Evolutionary conservation across 2,113 vertebrate species (phyloP).

Genomic region (Siniperca knerii): DNA sequence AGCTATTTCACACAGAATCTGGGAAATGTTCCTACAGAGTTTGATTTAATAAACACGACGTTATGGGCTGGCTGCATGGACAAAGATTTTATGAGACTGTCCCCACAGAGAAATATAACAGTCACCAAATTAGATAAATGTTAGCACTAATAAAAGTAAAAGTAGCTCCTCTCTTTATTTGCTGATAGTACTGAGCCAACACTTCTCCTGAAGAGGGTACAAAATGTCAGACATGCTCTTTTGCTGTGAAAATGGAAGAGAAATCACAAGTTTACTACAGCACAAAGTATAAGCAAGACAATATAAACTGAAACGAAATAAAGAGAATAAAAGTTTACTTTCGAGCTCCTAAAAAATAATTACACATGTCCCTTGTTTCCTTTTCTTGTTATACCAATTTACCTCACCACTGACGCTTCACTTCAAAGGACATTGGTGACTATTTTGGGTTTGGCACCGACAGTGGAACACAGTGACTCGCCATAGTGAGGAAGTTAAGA

Average conservation of each 20-base stretch:
- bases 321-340: slow-evolving; percentile 19
- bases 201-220: background rate
- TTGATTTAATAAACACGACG: slow-evolving; percentile 63
- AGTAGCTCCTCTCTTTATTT: slow-evolving; percentile 47
- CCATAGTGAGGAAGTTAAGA: slow-evolving; percentile 1
- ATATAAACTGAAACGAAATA: slow-evolving; percentile 30
- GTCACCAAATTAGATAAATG: slow-evolving; percentile 62
- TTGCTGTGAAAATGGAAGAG: background rate
- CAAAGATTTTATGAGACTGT: slow-evolving; percentile 56
- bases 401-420: slow-evolving; percentile 29
- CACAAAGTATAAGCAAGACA: slow-evolving; percentile 8
- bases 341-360: slow-evolving; percentile 47
- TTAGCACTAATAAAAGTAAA: slow-evolving; percentile 62
- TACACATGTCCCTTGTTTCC: slow-evolving; percentile 38
- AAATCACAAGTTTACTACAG: slow-evolving; percentile 23
- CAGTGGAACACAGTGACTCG: slow-evolving; percentile 13
- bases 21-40: slow-evolving; percentile 50
- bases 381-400: slow-evolving; percentile 43
- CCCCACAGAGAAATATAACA: slow-evolving; percentile 52
- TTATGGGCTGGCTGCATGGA: slow-evolving; percentile 39
- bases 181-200: slow-evolving; percentile 29
- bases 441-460: slow-evolving; percentile 52
- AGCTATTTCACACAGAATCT: slow-evolving; percentile 40
- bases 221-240: slow-evolving; percentile 21
- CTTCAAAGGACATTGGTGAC: slow-evolving; percentile 45